A percentile compares a stretch with the other conserved stretches of the same genome.
Conservation (phyloP, 2,888 invertebrate species). For the Petrophora chlorosata region DNA sequence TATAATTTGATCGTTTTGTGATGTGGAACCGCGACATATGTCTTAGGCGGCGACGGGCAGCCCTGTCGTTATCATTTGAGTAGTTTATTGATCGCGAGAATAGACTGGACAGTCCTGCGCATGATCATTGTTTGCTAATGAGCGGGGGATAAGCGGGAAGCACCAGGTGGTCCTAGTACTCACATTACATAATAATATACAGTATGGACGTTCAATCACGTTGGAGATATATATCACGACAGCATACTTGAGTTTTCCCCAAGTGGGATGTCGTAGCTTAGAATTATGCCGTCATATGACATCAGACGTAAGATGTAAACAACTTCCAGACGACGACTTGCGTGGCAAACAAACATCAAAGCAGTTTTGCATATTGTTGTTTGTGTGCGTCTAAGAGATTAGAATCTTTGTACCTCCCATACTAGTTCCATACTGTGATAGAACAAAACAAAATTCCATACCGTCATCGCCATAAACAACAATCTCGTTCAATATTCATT, state of each 20-base stretch:
- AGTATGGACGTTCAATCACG: slow-evolving; percentile 1
- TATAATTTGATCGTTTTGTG: slow-evolving; percentile 14
- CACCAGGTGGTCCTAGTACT: slow-evolving; percentile 60
- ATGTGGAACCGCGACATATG: slow-evolving; percentile 10
- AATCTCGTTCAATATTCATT: background rate
- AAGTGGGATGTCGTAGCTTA: too few species aligned
- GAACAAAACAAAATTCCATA: slow-evolving; percentile 3
- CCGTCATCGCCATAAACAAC: slow-evolving; percentile 5
- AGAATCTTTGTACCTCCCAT: background rate
- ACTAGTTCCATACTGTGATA: background rate
- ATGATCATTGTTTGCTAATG: slow-evolving; percentile 80
- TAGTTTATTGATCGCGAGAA: slow-evolving; percentile 63
- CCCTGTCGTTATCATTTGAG: slow-evolving; percentile 50
- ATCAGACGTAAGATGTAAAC: too few species aligned
- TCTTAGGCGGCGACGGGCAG: slow-evolving; percentile 28
- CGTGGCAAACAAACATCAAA: too few species aligned
- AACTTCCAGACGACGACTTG: too few species aligned
- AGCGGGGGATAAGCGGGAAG: slow-evolving; percentile 54
- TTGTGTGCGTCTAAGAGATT: too few species aligned
- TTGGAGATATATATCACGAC: background rate
- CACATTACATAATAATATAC: slow-evolving; percentile 8
- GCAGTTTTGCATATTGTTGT: too few species aligned
- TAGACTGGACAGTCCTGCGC: slow-evolving; percentile 47
- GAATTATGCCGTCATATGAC: too few species aligned
- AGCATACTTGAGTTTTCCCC: too few species aligned